Evolutionary conservation across 2,113 vertebrate species (phyloP), one percentile per base, ranked within the genome.

Genomic region (Clarias macrocephalus): DNA sequence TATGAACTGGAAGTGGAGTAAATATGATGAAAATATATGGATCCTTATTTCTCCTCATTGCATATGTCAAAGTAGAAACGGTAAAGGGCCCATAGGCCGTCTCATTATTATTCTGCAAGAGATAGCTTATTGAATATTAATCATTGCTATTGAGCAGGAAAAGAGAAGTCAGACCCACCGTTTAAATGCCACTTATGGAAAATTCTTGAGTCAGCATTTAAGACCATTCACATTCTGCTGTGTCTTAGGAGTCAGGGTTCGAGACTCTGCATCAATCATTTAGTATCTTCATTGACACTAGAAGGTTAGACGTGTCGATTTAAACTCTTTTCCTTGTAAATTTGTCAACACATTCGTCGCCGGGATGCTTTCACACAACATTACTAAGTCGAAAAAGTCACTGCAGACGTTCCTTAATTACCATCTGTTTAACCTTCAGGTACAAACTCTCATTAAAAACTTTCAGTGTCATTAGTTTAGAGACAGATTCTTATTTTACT

Each of bases 401-500:
- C 83, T 60, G 63, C 86, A 82, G 86, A 85, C 86, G 76, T 85
- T 80, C 37, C 85, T 48, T 83, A 80, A 89, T 86, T 89, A 86
- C 86, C 63, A 48, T 83, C 83, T 86, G 62, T 59, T 82, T 87
- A 84, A 79, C 88, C 82, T 75, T 85, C 30, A 76, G 60, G 42
- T 82, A 33, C 54, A 82, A 86, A 81, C 88, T 42, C 81, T 81
- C 81, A 84, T 89, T 88, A 89, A 73, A 73, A 82, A 91, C 42
- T 75, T 28, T 42, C 25, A 23, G 25, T 87, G 87, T 59, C 68
- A 77, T 62, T 62, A 83, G 57, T 82, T 30, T n/a, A n/a, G 79
- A 28, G 82, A 42, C 62, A 52, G 48, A 23, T 60, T 66, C 80
- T 63, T 84, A 25, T 86, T 89, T 89, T 89, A 89, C 76, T 72